Evolutionary conservation across 2,888 invertebrate species (phyloP), one percentile per base, ranked within the genome.

Genomic region (Dasypolia templi): DNA sequence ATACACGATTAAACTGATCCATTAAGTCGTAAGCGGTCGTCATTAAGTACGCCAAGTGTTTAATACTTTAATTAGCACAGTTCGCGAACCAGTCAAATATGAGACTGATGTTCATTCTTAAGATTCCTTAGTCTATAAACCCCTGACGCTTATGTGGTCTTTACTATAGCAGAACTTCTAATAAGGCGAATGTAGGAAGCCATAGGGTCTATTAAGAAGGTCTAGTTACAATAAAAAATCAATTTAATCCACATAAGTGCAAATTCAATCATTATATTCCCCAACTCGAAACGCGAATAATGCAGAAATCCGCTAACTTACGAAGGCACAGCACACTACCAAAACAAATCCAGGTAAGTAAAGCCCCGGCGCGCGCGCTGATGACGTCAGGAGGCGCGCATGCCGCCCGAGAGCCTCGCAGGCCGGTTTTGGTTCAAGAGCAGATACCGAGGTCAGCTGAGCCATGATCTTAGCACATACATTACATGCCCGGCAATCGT

Each of bases 351-450:
- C 29, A 67, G 70, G 56, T 66, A 59, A 53, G 63, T 65, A 66
- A 67, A 82, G 82, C 87, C 77, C 77, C 82, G 66, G 88, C 86
- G 88, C 83, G 79, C 81, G 84, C 84, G 86, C 84, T 44, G 79
- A 32, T 92, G 92, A 92, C 93, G 91, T 92, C 91, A 92, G 73
- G 86, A 67, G 44, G 63, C 77, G 77, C 84, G 81, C 80, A 83
- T 72, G 77, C 67, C 55, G 86, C 72, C 75, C 81, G 75, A 81
- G 84, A 85, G 83, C 86, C 87, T 86, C 87, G 85, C 81, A 66
- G 85, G 90, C 92, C 92, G 92, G 92, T 94, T 94, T 91, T 92
- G 91, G 93, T 94, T 95, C 95, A 95, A 95, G 95, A 95, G 90
- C 95, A 93, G 85, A 88, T 77, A 79, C 84, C 90, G 92, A 91